Base-by-base conservation (phyloP, 2,888 invertebrate species). In the Drosophila subquinaria region DNA sequence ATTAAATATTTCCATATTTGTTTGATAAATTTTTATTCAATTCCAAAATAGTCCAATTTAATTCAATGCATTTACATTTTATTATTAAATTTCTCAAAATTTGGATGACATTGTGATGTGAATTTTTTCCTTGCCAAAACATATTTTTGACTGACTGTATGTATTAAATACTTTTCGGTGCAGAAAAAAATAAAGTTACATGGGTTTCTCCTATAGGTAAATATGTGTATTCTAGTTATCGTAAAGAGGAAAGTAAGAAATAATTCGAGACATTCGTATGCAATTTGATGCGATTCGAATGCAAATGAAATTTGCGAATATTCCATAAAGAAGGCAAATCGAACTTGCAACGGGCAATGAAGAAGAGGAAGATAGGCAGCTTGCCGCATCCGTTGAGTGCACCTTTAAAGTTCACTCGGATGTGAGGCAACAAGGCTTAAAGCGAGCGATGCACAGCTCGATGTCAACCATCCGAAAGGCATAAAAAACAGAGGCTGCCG, bases 401-500 rank as follows among this genome's bases (percentile, higher is more conserved):
- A 60, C 59, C 76, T 60, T 76, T 77, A 77, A 76, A 73, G 60
- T 60, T 69, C 53, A 59, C 3, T 59, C 73, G 65, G 59, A 71
- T 60, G 76, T 56, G 60, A 27, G 53, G 47, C 23, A 42, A 38
- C 36, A 15, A 11, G 53, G 73, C 65, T 76, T 76, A 64, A 76
- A 76, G 75, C 62, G 71, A 30, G 75, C 62, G 71, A 30, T 56
- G 42, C 42, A 15, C 40, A 30, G 33, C 35, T 33, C 65, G 53
- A 48, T 68, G 73, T 60, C 76, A 76, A 10, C 73, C 76, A 74
- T 36, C 45, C 66, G 67, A 65, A 70, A 69, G 69, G 69, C 85
- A 82, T 82, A 73, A 82, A 78, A 82, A 73, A 68, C 79, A 79
- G 79, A 51, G 66, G 35, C 62, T 17, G 38, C 52, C 27, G 30